A percentile compares a stretch with the other conserved stretches of the same genome.
Evolutionary conservation across 2,113 vertebrate genomes (phyloP).

Genomic region (Psittacus erithacus): DNA sequence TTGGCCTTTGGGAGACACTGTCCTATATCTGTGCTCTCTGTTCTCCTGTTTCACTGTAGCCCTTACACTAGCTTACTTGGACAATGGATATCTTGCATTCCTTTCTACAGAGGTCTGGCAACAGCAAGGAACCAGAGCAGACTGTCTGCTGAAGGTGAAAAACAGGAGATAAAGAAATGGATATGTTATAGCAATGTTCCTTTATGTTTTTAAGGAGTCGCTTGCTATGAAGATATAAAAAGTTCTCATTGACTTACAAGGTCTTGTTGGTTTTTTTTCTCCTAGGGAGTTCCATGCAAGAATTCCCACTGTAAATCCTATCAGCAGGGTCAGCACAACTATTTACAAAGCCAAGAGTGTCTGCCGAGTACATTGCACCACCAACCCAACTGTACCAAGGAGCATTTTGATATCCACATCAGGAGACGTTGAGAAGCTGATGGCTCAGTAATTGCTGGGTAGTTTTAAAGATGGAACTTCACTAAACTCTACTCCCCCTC

Average conservation of each 20-base stretch:
- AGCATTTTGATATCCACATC: conserved; percentile 13
- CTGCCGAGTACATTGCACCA: conserved; percentile 10
- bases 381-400: neutral
- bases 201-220: neutral
- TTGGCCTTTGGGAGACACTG: neutral
- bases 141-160: neutral
- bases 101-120: neutral
- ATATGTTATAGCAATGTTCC: neutral
- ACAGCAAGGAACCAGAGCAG: neutral
- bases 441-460: conserved; percentile 30
- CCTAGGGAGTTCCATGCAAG: conserved; percentile 51
- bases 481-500: neutral
- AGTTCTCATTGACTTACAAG: neutral
- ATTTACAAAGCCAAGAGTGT: conserved; percentile 57
- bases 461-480: conserved; percentile 49
- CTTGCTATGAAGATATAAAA: neutral
- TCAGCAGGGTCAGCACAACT: conserved; percentile 65
- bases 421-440: neutral
- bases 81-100: neutral
- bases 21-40: neutral
- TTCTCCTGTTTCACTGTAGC: neutral
- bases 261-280: neutral
- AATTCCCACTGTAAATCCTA: conserved; percentile 43
- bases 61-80: neutral
- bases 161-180: neutral